A percentile compares a stretch with the other conserved stretches of the same genome.
phyloP scores from a whole-genome alignment of 1,140 invertebrate genomes.

The Neelides sp. region DNA sequence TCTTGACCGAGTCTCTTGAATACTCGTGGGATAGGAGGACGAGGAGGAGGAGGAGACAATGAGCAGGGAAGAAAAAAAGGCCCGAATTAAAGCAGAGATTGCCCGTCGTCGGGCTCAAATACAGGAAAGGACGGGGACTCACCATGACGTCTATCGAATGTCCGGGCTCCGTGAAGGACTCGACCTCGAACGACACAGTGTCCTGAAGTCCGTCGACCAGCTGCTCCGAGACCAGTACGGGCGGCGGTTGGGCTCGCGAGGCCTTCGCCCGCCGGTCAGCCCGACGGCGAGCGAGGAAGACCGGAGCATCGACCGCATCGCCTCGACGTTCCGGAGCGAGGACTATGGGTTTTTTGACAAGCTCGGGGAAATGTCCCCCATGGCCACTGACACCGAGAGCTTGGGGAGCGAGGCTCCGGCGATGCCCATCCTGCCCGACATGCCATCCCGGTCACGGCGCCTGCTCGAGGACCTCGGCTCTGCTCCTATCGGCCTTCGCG shows the following conservation, averaged over 20 bases:
- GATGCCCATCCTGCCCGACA: slow-evolving; percentile 50
- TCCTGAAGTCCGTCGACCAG: slow-evolving; percentile 43
- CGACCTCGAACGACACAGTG: slow-evolving; percentile 36
- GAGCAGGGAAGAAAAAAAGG: slow-evolving; percentile 46
- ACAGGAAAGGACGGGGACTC: slow-evolving; percentile 47
- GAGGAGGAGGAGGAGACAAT: slow-evolving; percentile 41
- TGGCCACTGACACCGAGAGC: slow-evolving; percentile 35
- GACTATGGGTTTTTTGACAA: slow-evolving; percentile 38
- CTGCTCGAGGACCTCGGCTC: slow-evolving; percentile 48
- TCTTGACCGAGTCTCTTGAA: no score
- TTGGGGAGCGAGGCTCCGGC: slow-evolving; percentile 41
- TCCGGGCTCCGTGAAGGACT: slow-evolving; percentile 39
- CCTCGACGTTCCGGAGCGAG: slow-evolving; percentile 42
- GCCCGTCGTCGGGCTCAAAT: slow-evolving; percentile 47
- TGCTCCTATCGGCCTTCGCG: slow-evolving; percentile 38
- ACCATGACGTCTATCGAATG: slow-evolving; percentile 45
- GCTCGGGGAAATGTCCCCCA: slow-evolving; percentile 39
- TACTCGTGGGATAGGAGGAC: no score
- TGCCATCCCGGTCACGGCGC: slow-evolving; percentile 46
- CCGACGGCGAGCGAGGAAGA: slow-evolving; percentile 38
- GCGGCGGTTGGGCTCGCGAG: background rate
- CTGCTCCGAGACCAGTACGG: slow-evolving; percentile 37
- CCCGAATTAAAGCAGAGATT: slow-evolving; percentile 51
- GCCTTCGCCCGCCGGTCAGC: slow-evolving; percentile 21
- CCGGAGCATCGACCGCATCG: slow-evolving; percentile 41